phyloP scores from a whole-genome alignment of 2,888 invertebrate genomes.

The Galerucella calmariensis region DNA sequence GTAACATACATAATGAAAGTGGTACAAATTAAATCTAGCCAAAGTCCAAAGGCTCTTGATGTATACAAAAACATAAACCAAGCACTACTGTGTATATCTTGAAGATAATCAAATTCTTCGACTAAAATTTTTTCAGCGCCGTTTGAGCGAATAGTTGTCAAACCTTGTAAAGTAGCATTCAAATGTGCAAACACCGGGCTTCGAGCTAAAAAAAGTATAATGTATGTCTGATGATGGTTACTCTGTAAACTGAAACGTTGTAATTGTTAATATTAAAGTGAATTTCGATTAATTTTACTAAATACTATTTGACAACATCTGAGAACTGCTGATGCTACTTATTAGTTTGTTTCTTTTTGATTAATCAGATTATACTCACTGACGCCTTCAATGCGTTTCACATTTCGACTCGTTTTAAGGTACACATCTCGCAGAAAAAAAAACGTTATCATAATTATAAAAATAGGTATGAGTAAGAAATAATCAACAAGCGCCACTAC shows the following conservation, averaged over 20 bases:
- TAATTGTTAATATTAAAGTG: no score
- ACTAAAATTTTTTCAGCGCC: conserved; percentile 70
- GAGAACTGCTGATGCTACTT: no score
- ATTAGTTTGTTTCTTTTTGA: no score
- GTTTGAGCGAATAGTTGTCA: conserved; percentile 79
- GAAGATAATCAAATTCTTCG: conserved; percentile 69
- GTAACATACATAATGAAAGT: conserved; percentile 75
- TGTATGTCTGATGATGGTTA: no score
- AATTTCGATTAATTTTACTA: neutral
- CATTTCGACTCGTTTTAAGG: conserved; percentile 77
- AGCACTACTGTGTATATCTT: conserved; percentile 75
- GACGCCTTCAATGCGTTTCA: conserved; percentile 79
- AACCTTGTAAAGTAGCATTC: conserved; percentile 77
- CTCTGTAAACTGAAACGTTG: no score
- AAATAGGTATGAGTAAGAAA: conserved; percentile 74
- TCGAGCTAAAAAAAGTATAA: conserved; percentile 69
- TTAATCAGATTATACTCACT: conserved; percentile 62
- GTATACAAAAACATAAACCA: conserved; percentile 77
- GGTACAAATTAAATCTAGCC: conserved; percentile 77
- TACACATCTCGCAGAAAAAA: conserved; percentile 74
- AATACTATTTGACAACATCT: no score
- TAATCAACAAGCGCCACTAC: conserved; percentile 79
- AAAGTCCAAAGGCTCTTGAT: conserved; percentile 77
- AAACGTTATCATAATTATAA: conserved; percentile 74
- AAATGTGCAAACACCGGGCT: conserved; percentile 81